Percentiles rank a stretch among this genome's conserved stretches.
These are phyloP conservation scores for Hyles vespertilio DNA, from an alignment of 1,140 invertebrate species.

Conservation along the genomic window DNA sequence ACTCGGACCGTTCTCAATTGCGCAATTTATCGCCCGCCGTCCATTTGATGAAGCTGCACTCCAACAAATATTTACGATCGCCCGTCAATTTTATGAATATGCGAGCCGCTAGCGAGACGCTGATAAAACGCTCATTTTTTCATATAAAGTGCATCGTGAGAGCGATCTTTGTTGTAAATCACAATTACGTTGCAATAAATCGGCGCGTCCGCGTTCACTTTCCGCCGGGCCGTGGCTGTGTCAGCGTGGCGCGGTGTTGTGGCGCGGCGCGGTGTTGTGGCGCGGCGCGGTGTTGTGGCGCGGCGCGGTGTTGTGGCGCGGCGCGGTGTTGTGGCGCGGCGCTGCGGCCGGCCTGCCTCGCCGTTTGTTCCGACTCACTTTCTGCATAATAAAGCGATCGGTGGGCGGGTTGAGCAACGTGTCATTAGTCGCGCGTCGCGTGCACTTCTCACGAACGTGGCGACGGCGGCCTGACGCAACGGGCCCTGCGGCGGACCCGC, in stretches of 20 bases:
- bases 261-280: background rate
- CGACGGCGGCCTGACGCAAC: slow-evolving; percentile 17
- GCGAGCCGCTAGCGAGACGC: slow-evolving; percentile 38
- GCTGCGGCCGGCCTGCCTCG: too few species aligned
- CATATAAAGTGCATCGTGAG: slow-evolving; percentile 33
- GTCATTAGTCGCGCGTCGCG: slow-evolving; percentile 32
- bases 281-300: slow-evolving; percentile 3
- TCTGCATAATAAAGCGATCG: slow-evolving; percentile 40
- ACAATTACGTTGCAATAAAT: slow-evolving; percentile 31
- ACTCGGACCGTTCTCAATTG: slow-evolving; percentile 14
- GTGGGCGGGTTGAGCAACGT: slow-evolving; percentile 28
- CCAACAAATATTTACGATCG: slow-evolving; percentile 52
- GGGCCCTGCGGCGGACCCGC: slow-evolving; percentile 24
- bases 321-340: background rate
- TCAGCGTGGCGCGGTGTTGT: slow-evolving; percentile 7
- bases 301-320: slow-evolving; percentile 8
- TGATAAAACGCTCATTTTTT: slow-evolving; percentile 64
- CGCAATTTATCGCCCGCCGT: slow-evolving; percentile 21
- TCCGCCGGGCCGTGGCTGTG: background rate
- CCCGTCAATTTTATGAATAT: slow-evolving; percentile 57
- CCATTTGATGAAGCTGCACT: slow-evolving; percentile 22
- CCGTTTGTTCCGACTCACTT: slow-evolving; percentile 33
- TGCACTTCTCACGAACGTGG: background rate
- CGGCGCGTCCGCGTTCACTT: slow-evolving; percentile 28
- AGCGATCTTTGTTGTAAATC: slow-evolving; percentile 28